Base-by-base conservation (phyloP, 1,140 invertebrate species). In the Euwallacea similis region DNA sequence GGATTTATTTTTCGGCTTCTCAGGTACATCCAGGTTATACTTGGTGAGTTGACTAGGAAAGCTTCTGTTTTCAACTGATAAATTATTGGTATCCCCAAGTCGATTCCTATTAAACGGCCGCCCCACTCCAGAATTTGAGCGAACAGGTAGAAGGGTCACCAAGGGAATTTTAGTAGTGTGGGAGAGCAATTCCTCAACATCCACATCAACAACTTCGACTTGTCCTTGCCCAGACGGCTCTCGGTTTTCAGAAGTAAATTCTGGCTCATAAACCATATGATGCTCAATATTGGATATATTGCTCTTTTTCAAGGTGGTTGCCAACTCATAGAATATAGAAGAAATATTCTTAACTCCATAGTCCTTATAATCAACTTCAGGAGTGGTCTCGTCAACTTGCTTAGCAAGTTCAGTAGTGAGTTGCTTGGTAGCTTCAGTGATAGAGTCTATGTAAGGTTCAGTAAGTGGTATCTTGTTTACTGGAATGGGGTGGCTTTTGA, bases 401-500 rank as follows among this genome's bases (percentile, higher is more conserved):
- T 79, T 76, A 4, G 77, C 42, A n/a, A 74, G 77, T 67, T 78
- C 77, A 42, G 77, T 65, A 73, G 76, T 72, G 11, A 76, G 70
- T 46, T 75, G 78, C 56, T 11, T 70, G 4, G 59, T 50, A 13
- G 53, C 11, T 61, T 70, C 33, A n/a, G 59, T 42, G 81, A 81
- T 16, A 82, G 82, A 61, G 80, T 80, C 76, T 79, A 79, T n/a
- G 13, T 82, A 76, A 59, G 82, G 82, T 71, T 82, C 81, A 42
- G 82, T 76, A 67, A 73, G 76, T 33, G 84, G 83, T 60, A 90
- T 87, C 82, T 89, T 90, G 74, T 90, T 87, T 4, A 90, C 86
- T 2, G 88, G 88, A 75, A 90, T 86, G 8, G 88, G 88, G 76
- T 89, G 87, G 53, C 87, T 82, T 78, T 84, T 84, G 7, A 84